Base-by-base conservation (phyloP, 1,140 invertebrate genomes). In the Reticulitermes speratus region DNA sequence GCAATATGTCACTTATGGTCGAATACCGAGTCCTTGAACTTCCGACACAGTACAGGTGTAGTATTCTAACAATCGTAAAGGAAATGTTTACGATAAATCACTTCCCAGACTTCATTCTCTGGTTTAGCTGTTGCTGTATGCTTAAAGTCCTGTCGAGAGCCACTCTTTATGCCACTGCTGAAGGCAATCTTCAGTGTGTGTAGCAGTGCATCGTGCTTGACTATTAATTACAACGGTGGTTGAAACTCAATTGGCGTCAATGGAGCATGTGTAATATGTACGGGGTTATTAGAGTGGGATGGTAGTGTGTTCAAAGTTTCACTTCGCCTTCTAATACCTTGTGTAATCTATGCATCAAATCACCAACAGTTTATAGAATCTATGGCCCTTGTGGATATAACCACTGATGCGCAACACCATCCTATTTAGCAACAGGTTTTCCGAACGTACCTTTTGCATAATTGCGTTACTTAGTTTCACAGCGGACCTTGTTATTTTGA, bases 241-340 rank as follows among this genome's bases (percentile, higher is more conserved):
- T 75, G 65, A 75, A 75, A 75, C 14, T 75, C 65, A 75, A 75
- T 75, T 75, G 25, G n/a, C 65, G 65, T 75, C 65, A 75, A 75
- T 75, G 65, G n/a, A 7, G 65, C 65, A 75, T 75, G 65, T 75
- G n/a, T 75, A 75, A 75, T 30, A 75, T 75, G 65, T 30, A 75
- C 1, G 7, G 65, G 65, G 25, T 75, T 75, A 25, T 75, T 75
- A 75, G 65, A 30, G 65, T n/a, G 65, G n/a, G 65, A n/a, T 75
- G 65, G 6, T 75, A 75, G 9, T 11, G 65, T 75, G n/a, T 75
- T 75, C 65, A 75, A 65, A 75, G 65, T 75, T 75, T 30, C 65
- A 25, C 65, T 75, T 75, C 65, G 65, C 65, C 25, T 75, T 75
- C 65, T 75, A 75, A 75, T 75, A 75, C n/a, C 16, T 25, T 75